Evolutionary conservation across 2,888 invertebrate species (phyloP).

Genomic region (Drosophila subsilvestris): DNA sequence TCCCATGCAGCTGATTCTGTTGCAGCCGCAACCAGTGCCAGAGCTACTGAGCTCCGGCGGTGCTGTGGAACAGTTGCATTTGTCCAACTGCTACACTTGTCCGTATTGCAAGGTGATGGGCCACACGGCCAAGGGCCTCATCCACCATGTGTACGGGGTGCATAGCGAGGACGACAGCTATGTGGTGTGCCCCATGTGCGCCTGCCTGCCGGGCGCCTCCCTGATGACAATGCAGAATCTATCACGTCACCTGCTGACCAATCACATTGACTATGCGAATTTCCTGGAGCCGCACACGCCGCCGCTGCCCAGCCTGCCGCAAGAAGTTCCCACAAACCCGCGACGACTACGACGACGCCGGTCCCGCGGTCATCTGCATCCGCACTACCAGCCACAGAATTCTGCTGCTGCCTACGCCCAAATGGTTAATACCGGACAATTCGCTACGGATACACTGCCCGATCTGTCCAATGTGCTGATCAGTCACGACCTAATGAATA

Average conservation of each 20-base stretch:
- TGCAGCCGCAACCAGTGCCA: constrained; percentile 10
- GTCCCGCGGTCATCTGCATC: constrained; percentile 35
- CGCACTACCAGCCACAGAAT: background rate
- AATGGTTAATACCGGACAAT: background rate
- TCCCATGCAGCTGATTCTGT: constrained; percentile 68
- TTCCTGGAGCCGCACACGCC: constrained; percentile 60
- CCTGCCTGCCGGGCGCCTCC: constrained; percentile 51
- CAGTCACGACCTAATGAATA: background rate
- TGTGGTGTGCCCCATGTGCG: constrained; percentile 70
- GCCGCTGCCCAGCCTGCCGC: constrained; percentile 36
- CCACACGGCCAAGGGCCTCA: constrained; percentile 63
- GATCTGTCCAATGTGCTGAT: background rate
- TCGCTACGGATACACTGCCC: background rate
- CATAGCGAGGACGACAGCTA: constrained; percentile 50
- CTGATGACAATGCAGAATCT: constrained; percentile 59
- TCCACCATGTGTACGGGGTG: constrained; percentile 54
- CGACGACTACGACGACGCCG: constrained; percentile 46
- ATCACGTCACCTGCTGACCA: constrained; percentile 56
- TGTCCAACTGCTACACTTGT: constrained; percentile 66
- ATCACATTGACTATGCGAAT: constrained; percentile 71
- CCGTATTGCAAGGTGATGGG: constrained; percentile 61
- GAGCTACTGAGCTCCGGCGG: constrained; percentile 48
- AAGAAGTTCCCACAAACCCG: constrained; percentile 23
- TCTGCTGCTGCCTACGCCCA: background rate
- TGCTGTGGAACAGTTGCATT: constrained; percentile 52